Evolutionary conservation across 2,797 vertebrate genomes (phyloP), one percentile per base, ranked within the genome.

Genomic region (Propithecus perrieri): DNA sequence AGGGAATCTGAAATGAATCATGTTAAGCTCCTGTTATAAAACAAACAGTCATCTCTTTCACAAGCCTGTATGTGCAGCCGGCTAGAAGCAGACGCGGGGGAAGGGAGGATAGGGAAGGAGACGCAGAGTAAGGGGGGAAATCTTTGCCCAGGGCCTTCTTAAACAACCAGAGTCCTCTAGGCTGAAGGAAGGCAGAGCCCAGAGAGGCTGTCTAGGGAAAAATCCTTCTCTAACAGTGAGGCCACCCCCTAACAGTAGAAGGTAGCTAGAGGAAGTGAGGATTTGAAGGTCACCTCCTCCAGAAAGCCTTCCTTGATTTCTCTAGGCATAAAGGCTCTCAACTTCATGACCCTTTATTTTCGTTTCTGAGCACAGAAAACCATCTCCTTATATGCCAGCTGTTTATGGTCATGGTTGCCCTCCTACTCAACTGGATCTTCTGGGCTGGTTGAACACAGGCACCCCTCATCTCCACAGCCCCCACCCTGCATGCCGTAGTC

Each of bases 1-100:
- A 89, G 97, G 97, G 97, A 97, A 95, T 93, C 55, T 94, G 94
- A 97, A 97, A 97, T 90, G 96, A 97, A 97, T 98, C 94, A 85
- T 81, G 97, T 90, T 97, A 97, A 93, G 96, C 91, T 97, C 89
- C 89, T 93, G 93, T 97, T 97, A 95, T 97, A 97, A 97, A 97
- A 96, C 96, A 97, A 97, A 98, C 92, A 97, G 95, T 87, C 89
- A 33, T 97, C 91, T 96, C 93, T 97, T 97, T 97, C 80, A 74
- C 41, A 90, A 87, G 94, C 94, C 91, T 38, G 38, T 89, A 92
- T 95, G 89, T 63, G n/a, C 74, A 61, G 91, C 93, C 78, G 78
- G 89, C 89, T 71, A 35, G 57, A 0, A 0, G 38, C n/a, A 63
- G 89, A 55, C 85, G 84, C 1, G 33, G 48, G 79, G 59, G 7